Conservation (phyloP, 2,888 invertebrate species). For the Ophioninae sp. region DNA sequence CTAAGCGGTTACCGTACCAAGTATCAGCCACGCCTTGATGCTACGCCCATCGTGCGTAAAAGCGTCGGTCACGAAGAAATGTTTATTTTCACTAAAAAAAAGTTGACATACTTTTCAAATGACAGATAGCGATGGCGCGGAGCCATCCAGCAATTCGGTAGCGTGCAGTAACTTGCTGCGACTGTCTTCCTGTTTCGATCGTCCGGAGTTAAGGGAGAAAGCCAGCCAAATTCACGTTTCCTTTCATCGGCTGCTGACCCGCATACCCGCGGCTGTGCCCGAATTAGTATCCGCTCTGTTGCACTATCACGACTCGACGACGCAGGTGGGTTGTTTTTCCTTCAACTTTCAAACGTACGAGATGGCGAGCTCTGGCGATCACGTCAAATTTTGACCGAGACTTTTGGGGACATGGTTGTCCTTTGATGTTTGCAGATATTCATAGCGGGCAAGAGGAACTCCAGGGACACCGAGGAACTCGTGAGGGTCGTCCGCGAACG, state of each 20-base stretch:
- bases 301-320: constrained; percentile 86
- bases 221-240: constrained; percentile 85
- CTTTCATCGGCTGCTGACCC: constrained; percentile 84
- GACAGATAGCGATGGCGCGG: constrained; percentile 95
- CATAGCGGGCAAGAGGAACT: constrained; percentile 85
- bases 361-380: neutral
- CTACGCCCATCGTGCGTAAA: no score
- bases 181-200: constrained; percentile 87
- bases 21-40: no score
- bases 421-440: constrained; percentile 82
- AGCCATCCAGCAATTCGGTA: constrained; percentile 96
- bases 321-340: constrained; percentile 84
- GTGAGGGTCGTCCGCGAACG: constrained; percentile 85
- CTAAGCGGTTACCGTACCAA: no score
- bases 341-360: neutral
- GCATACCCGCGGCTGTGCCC: constrained; percentile 87
- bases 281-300: constrained; percentile 89
- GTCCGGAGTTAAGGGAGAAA: constrained; percentile 82
- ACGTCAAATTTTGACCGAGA: neutral
- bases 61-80: no score
- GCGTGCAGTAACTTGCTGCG: constrained; percentile 91
- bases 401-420: neutral
- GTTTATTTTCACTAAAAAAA: neutral
- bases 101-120: neutral
- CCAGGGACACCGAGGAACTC: constrained; percentile 86